Conservation (phyloP, 2,113 vertebrate species). For the Cyanoliseus patagonus region DNA sequence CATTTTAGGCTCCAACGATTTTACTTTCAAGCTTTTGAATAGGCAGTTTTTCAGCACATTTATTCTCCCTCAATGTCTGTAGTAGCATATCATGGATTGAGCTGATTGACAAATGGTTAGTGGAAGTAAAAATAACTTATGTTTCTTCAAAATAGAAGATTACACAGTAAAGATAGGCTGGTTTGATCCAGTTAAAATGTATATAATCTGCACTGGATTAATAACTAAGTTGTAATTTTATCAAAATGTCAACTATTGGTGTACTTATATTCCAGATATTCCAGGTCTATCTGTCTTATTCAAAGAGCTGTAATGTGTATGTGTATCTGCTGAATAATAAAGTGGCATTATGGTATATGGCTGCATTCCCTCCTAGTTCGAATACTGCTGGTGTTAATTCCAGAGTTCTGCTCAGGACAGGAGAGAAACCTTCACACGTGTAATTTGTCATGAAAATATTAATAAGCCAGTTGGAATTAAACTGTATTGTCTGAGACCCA, state of each 20-base stretch:
- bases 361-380: not conserved
- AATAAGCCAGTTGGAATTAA: slow-evolving; percentile 28
- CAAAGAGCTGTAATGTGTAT: not conserved
- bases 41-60: not conserved
- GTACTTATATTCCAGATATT: not conserved
- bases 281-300: not conserved
- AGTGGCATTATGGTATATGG: not conserved
- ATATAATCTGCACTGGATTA: not conserved
- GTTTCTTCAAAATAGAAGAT: not conserved
- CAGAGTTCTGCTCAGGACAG: not conserved
- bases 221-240: not conserved
- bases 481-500: not conserved
- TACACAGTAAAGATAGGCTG: not conserved
- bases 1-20: not conserved
- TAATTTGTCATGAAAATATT: not conserved
- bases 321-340: not conserved
- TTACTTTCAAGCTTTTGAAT: not conserved
- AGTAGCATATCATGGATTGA: not conserved
- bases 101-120: not conserved
- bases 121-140: not conserved
- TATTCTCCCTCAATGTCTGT: not conserved
- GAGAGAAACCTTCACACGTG: not conserved
- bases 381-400: not conserved
- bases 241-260: not conserved
- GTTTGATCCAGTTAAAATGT: not conserved